Evolutionary conservation across 2,113 vertebrate species (phyloP), one percentile per base, ranked within the genome.

Genomic region (Athene noctua): DNA sequence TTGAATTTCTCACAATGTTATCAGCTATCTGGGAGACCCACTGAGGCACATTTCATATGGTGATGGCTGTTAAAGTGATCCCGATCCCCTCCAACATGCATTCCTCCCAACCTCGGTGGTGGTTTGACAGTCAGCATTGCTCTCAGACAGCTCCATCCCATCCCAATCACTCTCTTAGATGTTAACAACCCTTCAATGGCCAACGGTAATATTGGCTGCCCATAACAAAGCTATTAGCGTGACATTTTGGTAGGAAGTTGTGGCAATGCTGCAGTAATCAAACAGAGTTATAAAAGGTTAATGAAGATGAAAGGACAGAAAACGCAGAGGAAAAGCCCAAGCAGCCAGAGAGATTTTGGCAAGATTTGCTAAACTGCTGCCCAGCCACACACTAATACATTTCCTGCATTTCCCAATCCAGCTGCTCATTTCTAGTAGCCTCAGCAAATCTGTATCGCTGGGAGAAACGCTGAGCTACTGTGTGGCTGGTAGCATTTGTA

Each of bases 231-330:
- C 94, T 71, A 2, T 94, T 80, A 73, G 70, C 77, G 81, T 14
- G 86, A 70, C 81, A 36, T 85, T 91, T 88, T 46, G 51, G 81
- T 52, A 95, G 96, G 97, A 95, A 97, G 92, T 57, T 66, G 84
- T 83, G 89, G 62, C 70, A 96, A 94, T 77, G 95, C 92, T 80
- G 89, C 86, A 73, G 92, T 17, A 32, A 95, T 96, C 96, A 95
- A 90, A 54, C 72, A 71, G 86, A 82, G 91, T 94, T 92, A 86
- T 94, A 95, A 95, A 97, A 96, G 95, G 88, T 91, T 96, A 94
- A 97, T 77, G 91, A 59, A 97, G 92, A 96, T 96, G 89, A 89
- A 96, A 97, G 94, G 89, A 47, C 38, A 94, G 73, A 94, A 94
- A 96, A 82, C 29, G 32, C 61, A 82, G 93, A 96, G 92, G 87